These are phyloP conservation scores for Notothenia rossii DNA, from an alignment of 2,113 vertebrate genomes.

Conservation along the genomic window DNA sequence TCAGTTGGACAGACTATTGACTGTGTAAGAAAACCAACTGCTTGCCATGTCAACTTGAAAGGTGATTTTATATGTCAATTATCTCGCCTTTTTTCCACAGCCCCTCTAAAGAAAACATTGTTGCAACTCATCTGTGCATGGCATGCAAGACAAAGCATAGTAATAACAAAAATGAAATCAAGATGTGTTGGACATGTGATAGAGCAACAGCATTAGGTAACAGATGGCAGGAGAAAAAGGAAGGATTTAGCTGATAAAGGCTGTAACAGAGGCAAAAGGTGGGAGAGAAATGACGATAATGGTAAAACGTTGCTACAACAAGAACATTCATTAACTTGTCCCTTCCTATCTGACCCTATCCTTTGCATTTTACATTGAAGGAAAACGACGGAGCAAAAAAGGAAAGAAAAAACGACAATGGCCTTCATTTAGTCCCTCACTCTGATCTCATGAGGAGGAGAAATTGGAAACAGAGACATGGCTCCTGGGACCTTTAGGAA, in stretches of 20 bases:
- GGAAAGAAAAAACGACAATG: conserved; percentile 31
- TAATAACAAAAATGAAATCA: not conserved
- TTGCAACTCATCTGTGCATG: not conserved
- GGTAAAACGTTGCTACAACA: conserved; percentile 30
- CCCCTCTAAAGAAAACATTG: not conserved
- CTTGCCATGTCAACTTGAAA: not conserved
- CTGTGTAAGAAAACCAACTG: not conserved
- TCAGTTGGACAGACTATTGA: not conserved
- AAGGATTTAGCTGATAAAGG: conserved; percentile 31
- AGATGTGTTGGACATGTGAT: not conserved
- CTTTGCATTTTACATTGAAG: conserved; percentile 52
- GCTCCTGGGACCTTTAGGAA: conserved; percentile 75
- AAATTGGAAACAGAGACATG: conserved; percentile 74
- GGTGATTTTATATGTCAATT: not conserved
- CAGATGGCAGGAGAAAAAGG: not conserved
- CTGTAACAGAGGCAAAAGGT: not conserved
- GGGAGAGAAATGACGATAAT: conserved; percentile 45
- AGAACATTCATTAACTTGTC: conserved; percentile 62
- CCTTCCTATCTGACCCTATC: conserved; percentile 35
- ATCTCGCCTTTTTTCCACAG: not conserved
- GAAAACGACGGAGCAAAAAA: conserved; percentile 36
- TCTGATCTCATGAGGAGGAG: conserved; percentile 66
- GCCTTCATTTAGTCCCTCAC: conserved; percentile 60
- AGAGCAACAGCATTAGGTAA: not conserved
- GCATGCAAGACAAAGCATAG: not conserved